These are phyloP conservation scores for Drosophila santomea DNA, from an alignment of 1,140 invertebrate species.

Conservation along the genomic window DNA sequence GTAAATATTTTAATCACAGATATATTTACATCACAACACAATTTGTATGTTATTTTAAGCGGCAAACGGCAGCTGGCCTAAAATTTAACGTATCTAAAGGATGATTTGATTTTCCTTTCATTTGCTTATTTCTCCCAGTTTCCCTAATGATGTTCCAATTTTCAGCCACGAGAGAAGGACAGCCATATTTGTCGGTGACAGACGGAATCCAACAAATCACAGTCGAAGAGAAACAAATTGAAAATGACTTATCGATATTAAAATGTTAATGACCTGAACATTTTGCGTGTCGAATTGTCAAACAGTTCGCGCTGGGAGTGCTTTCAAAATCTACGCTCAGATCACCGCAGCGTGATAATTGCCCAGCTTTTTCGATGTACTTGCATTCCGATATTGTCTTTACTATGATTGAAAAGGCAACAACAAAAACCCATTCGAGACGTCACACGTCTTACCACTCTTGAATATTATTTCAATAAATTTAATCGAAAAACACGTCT, in stretches of 20 bases:
- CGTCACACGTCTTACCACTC: constrained; percentile 56
- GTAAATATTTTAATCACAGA: constrained; percentile 19
- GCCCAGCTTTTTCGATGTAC: constrained; percentile 56
- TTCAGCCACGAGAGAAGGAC: constrained; percentile 17
- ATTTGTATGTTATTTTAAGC: constrained; percentile 38
- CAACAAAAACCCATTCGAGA: constrained; percentile 46
- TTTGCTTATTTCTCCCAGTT: constrained; percentile 45
- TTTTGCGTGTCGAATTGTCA: constrained; percentile 75
- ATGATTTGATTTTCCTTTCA: constrained; percentile 51
- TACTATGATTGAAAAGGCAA: constrained; percentile 63
- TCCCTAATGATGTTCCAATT: constrained; percentile 66
- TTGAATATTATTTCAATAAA: constrained; percentile 66
- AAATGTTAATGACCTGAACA: constrained; percentile 80
- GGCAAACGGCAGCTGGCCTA: constrained; percentile 48
- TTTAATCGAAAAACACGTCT: constrained; percentile 23
- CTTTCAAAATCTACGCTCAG: constrained; percentile 29
- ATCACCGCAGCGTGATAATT: constrained; percentile 55
- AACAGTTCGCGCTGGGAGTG: constrained; percentile 49
- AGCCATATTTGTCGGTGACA: constrained; percentile 1
- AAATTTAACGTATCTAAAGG: constrained; percentile 41
- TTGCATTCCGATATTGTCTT: constrained; percentile 53
- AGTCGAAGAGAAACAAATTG: constrained; percentile 64
- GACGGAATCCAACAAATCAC: constrained; percentile 56
- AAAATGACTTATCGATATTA: constrained; percentile 63
- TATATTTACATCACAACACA: constrained; percentile 23